Evolutionary conservation across 2,113 vertebrate species (phyloP), one percentile per base, ranked within the genome.

Genomic region (Tetrax tetrax): DNA sequence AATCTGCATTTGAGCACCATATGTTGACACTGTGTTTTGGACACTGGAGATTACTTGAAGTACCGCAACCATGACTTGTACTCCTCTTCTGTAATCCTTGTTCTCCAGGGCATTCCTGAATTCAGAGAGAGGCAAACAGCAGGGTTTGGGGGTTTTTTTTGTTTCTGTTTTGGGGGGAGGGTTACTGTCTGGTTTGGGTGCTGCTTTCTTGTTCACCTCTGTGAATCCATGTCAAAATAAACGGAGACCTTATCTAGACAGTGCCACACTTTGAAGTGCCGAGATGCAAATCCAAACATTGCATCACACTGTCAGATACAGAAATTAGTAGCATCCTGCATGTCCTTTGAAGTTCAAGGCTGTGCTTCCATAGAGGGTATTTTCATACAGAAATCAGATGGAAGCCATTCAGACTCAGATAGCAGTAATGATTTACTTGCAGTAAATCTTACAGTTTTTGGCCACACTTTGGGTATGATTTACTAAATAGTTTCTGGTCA

Each of bases 201-300:
- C 98, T 98, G 98, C 98, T 98, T 98, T 98, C 98, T 99, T 98
- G 98, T 98, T 98, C 98, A 98, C 98, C 98, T 99, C 98, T 98
- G 98, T 91, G 91, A 98, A 98, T 98, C 97, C 98, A 97, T 97
- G 98, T 99, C 98, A 98, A 98, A 98, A 98, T 98, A 98, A 98
- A 98, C 14, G 83, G 97, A 97, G 97, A 98, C 98, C 98, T 98
- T 98, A 91, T 95, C 87, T 66, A 96, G 98, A 98, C 97, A 83
- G 97, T 97, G 95, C 96, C 97, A 70, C 87, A 89, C 98, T 99
- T 99, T 98, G 98, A 99, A 98, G 98, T 99, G 97, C 96, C 92
- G 97, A 98, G 97, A 98, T 98, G 98, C 98, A 98, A 98, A 98
- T 98, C 98, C 98, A 95, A 97, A 97, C 96, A 97, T 98, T 98